Percentiles rank a stretch among this genome's conserved stretches.
phyloP scores from a whole-genome alignment of 1,140 invertebrate species.

The Ganaspis sp. region DNA sequence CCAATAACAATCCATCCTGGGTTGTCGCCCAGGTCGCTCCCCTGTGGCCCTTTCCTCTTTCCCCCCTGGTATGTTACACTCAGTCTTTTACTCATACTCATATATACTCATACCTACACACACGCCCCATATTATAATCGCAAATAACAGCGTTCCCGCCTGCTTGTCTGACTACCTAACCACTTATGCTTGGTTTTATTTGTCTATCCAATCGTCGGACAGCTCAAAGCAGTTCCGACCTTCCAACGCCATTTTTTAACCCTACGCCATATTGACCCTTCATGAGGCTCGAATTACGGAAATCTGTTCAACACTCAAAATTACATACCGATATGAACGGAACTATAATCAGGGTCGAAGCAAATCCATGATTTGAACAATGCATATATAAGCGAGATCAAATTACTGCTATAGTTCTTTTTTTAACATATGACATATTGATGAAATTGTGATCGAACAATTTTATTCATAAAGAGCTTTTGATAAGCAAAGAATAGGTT shows the following conservation, averaged over 20 bases:
- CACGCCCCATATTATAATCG: slow-evolving; percentile 51
- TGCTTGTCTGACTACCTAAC: slow-evolving; percentile 53
- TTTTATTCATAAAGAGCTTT: not conserved
- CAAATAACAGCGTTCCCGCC: slow-evolving; percentile 41
- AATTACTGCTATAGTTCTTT: not conserved
- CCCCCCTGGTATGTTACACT: slow-evolving; percentile 2
- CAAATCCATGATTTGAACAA: not conserved
- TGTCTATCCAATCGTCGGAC: slow-evolving; percentile 67
- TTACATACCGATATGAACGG: slow-evolving; percentile 31
- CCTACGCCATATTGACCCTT: slow-evolving; percentile 51
- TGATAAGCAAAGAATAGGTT: not conserved
- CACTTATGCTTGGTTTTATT: slow-evolving; percentile 63
- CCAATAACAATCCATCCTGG: slow-evolving; percentile 66
- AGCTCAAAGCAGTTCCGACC: slow-evolving; percentile 64
- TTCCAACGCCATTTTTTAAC: slow-evolving; percentile 61
- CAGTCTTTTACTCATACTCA: slow-evolving; percentile 22
- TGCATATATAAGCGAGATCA: not conserved
- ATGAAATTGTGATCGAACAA: not conserved
- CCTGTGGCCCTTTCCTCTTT: slow-evolving; percentile 45
- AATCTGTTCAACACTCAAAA: slow-evolving; percentile 52
- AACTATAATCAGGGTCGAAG: slow-evolving; percentile 16
- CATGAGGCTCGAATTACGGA: slow-evolving; percentile 58
- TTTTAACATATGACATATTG: not conserved
- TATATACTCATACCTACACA: slow-evolving; percentile 45
- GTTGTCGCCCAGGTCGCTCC: slow-evolving; percentile 58